A percentile compares a stretch with the other conserved stretches of the same genome.
Evolutionary conservation across 2,888 invertebrate species (phyloP).

Genomic region (Melieria crassipennis): DNA sequence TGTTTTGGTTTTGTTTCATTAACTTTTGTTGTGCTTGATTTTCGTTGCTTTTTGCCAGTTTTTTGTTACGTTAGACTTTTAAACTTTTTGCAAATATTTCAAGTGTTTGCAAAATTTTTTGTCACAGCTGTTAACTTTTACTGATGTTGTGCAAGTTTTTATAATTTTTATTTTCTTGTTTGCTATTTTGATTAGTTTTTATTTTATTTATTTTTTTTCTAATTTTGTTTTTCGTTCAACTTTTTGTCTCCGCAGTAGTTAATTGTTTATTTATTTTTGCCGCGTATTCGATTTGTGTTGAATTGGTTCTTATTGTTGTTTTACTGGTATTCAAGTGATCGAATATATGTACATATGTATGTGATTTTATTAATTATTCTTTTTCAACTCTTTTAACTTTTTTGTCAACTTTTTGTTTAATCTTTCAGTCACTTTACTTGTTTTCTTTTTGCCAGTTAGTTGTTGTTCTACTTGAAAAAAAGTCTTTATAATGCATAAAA

Average conservation of each 20-base stretch:
- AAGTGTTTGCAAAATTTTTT: not conserved
- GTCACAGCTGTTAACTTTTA: conserved; percentile 30
- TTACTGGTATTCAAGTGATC: not conserved
- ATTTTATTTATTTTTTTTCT: conserved; percentile 27
- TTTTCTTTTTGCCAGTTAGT: not conserved
- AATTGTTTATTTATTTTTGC: conserved; percentile 16
- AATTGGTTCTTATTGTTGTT: not conserved
- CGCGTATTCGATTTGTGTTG: too few relatives aligned
- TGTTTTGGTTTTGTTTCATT: conserved; percentile 5
- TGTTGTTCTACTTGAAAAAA: not conserved
- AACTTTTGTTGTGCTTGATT: conserved; percentile 10
- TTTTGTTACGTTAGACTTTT: not conserved
- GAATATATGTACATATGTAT: conserved; percentile 4
- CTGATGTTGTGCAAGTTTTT: conserved; percentile 33
- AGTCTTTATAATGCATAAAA: not conserved
- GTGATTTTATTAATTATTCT: not conserved
- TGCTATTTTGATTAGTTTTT: conserved; percentile 24
- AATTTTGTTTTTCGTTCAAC: conserved; percentile 19
- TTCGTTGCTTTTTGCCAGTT: conserved; percentile 27
- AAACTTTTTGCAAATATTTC: too few relatives aligned
- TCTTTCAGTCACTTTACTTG: not conserved
- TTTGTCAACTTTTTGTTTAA: conserved; percentile 2
- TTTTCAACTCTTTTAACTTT: not conserved
- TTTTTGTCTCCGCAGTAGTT: conserved; percentile 23
- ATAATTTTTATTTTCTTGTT: conserved; percentile 30